phyloP scores from a whole-genome alignment of 2,113 vertebrate genomes.

The Scopus umbretta region DNA sequence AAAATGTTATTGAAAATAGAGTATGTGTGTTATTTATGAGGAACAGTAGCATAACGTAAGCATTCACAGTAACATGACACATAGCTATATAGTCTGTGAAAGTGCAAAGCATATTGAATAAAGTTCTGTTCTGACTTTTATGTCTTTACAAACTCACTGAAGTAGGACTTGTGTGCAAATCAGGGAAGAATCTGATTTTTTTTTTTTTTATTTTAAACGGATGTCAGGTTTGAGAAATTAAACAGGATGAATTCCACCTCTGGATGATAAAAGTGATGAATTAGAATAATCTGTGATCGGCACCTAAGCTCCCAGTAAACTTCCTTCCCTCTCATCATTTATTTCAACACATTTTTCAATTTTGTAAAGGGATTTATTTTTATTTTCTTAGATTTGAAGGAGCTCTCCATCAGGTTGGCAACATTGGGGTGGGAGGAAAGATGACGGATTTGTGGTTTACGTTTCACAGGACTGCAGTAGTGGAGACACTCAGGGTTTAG shows the following conservation, averaged over 20 bases:
- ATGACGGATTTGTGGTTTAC: background rate
- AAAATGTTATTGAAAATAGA: background rate
- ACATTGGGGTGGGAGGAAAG: background rate
- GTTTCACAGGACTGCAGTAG: background rate
- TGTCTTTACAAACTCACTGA: background rate
- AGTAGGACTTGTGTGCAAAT: background rate
- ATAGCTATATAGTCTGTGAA: background rate
- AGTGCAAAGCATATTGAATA: background rate
- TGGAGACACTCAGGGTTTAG: background rate
- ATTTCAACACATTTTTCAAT: background rate
- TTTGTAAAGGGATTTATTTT: background rate
- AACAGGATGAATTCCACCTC: background rate
- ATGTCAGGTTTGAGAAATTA: background rate
- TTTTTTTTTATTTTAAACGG: background rate
- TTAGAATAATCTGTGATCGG: background rate
- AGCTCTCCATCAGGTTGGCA: background rate
- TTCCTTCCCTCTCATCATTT: background rate
- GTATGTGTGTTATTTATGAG: background rate
- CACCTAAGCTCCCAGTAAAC: background rate
- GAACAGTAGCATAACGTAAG: background rate
- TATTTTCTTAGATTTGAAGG: background rate
- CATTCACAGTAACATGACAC: background rate
- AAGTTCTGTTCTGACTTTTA: background rate
- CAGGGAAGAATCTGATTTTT: background rate
- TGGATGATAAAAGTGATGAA: background rate